Evolutionary conservation across 2,888 invertebrate species (phyloP).

Genomic region (Microctonus brassicae): DNA sequence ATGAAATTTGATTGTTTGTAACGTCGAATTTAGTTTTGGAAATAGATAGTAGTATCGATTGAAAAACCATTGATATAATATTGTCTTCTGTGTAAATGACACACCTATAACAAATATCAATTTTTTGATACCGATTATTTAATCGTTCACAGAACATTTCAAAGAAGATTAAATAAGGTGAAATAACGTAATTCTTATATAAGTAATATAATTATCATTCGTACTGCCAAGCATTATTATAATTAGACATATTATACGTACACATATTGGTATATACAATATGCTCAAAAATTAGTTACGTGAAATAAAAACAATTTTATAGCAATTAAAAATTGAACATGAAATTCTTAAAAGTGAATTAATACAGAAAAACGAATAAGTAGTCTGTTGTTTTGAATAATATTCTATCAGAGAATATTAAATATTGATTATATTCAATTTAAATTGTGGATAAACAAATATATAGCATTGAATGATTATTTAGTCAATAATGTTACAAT

Average conservation of each 20-base stretch:
- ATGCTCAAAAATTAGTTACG: slow-evolving; percentile 47
- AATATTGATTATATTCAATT: no score
- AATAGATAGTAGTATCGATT: background rate
- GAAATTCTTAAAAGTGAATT: background rate
- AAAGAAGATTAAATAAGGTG: background rate
- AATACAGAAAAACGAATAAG: background rate
- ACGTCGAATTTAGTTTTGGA: background rate
- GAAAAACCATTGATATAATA: no score
- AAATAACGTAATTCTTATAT: slow-evolving; percentile 20
- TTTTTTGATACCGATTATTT: background rate
- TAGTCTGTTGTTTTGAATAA: background rate
- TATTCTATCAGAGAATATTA: background rate
- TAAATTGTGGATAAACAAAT: no score
- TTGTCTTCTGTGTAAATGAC: no score
- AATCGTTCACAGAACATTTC: slow-evolving; percentile 33
- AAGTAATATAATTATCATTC: slow-evolving; percentile 40
- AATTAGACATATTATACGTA: slow-evolving; percentile 32
- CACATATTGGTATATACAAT: slow-evolving; percentile 1
- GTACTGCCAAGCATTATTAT: slow-evolving; percentile 48
- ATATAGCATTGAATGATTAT: slow-evolving; percentile 30
- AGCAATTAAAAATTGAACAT: slow-evolving; percentile 31
- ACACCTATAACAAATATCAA: no score
- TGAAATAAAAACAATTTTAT: slow-evolving; percentile 39
- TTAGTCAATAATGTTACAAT: slow-evolving; percentile 33
- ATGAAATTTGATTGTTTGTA: no score